Evolutionary conservation across 1,140 invertebrate genomes (phyloP), one percentile per base, ranked within the genome.

Genomic region (Drosophila obscura): DNA sequence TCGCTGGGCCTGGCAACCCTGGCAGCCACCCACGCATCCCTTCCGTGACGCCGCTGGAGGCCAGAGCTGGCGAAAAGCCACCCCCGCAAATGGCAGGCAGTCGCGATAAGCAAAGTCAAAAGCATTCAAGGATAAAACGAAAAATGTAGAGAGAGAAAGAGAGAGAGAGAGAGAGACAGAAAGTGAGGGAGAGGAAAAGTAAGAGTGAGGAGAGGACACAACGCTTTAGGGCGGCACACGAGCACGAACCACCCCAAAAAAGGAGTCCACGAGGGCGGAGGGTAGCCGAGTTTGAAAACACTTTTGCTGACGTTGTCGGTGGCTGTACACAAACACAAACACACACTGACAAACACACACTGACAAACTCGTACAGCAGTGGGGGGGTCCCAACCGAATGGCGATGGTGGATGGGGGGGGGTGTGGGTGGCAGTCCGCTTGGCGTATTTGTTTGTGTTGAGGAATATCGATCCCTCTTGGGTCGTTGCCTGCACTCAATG

Each of bases 391-490:
- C 39, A 53, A 65, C 6, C 28, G 28, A 11, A 13, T 39, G 16
- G 46, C 2, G 15, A 19, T 19, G 19, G 19, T 1, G 19, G 19
- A 19, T 31, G 24, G 35, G 35, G 24, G 4, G 2, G 19, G 19
- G 19, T 19, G 19, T 19, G 35, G 50, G 13, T n/a, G 57, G 51
- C 61, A 39, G 35, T 39, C 35, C 8, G 35, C 35, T 5, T 39
- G 35, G 35, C 35, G 35, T 39, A 5, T 13, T 66, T 62, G 60
- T 55, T 51, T 72, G 63, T 63, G 63, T 73, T 72, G 74, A 31
- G 68, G 51, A 90, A 90, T 90, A 90, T 90, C 88, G 88, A 90
- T 90, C 72, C 74, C 80, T 79, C 79, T 82, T 90, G 81, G 81
- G 87, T 90, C 80, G 82, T 90, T 88, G 82, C 63, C 88, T 90